phyloP scores from a whole-genome alignment of 2,888 invertebrate genomes.

The Tupiocoris notatus region DNA sequence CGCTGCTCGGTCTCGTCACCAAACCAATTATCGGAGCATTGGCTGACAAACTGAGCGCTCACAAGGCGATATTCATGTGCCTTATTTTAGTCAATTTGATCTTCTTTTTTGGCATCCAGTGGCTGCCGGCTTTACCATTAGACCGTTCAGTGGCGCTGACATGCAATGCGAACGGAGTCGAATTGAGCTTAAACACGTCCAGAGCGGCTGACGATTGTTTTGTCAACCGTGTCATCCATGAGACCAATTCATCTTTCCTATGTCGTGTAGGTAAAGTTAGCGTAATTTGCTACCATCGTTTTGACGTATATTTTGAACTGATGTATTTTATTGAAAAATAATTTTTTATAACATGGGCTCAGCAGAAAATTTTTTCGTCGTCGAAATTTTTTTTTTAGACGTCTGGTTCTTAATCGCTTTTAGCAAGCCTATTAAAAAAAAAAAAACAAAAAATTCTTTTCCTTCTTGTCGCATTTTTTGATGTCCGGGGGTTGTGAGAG shows the following conservation, averaged over 20 bases:
- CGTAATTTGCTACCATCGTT: not conserved
- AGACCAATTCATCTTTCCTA: not conserved
- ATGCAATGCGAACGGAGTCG: not conserved
- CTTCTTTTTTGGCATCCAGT: slow-evolving; percentile 28
- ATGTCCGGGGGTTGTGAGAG: no score
- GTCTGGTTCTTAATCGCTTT: no score
- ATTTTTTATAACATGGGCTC: no score
- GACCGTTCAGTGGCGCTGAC: slow-evolving; percentile 4
- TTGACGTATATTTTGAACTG: not conserved
- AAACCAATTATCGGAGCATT: slow-evolving; percentile 42
- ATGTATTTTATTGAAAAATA: no score
- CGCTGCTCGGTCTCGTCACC: slow-evolving; percentile 29
- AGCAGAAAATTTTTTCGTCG: no score
- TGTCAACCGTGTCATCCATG: not conserved
- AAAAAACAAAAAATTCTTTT: no score
- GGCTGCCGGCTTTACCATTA: slow-evolving; percentile 32
- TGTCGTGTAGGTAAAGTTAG: not conserved
- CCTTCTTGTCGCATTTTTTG: no score
- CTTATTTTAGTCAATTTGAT: slow-evolving; percentile 8
- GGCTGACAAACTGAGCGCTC: slow-evolving; percentile 44
- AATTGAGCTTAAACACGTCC: not conserved
- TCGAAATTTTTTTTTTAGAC: no score
- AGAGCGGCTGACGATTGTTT: slow-evolving; percentile 25
- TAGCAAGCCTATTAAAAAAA: no score
- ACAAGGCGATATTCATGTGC: slow-evolving; percentile 52